Conservation (phyloP, 2,797 vertebrate genomes). For the Coluber constrictor region DNA sequence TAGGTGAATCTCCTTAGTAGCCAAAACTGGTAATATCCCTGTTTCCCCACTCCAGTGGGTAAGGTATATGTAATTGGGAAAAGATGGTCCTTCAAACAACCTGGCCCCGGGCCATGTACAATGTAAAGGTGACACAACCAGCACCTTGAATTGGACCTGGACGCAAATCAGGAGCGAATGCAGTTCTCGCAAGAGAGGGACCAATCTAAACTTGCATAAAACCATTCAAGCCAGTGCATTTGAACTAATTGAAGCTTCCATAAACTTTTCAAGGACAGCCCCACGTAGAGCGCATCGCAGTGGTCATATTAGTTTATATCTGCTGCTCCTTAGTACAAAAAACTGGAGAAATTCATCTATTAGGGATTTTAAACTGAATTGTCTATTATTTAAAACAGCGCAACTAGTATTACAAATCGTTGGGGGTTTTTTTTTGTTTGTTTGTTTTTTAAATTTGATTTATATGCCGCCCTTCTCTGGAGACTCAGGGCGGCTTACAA, state of each 20-base stretch:
- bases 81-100: neutral
- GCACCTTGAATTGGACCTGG: neutral
- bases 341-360: neutral
- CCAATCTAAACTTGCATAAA: neutral
- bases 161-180: neutral
- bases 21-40: neutral
- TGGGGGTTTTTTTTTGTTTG: too few relatives aligned
- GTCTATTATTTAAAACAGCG: neutral
- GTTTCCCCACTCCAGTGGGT: neutral
- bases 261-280: neutral
- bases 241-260: neutral
- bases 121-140: neutral
- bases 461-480: too few relatives aligned
- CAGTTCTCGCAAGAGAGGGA: neutral
- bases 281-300: neutral
- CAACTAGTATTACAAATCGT: neutral
- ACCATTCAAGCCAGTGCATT: neutral
- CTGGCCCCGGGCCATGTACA: neutral
- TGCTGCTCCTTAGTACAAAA: neutral
- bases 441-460: too few relatives aligned
- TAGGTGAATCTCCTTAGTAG: neutral
- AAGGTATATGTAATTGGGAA: neutral
- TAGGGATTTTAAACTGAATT: neutral
- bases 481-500: too few relatives aligned
- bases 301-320: neutral